phyloP scores from a whole-genome alignment of 1,140 invertebrate species.

The Laupala kohalensis region DNA sequence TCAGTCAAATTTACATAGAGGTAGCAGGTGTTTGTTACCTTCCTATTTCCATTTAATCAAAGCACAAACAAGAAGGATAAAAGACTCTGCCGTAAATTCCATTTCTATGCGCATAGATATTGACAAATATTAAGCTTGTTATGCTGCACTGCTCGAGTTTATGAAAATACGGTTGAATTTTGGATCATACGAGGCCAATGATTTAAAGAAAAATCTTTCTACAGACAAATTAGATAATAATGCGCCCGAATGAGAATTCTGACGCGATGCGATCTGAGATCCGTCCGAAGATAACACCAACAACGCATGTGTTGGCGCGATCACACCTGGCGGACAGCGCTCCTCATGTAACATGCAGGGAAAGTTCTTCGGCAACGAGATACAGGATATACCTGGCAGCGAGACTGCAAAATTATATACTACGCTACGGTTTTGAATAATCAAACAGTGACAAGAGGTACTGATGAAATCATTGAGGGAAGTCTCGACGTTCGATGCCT shows the following conservation, averaged over 20 bases:
- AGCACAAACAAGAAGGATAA: neutral
- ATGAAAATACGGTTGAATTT: neutral
- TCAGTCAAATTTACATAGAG: neutral
- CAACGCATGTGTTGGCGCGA: neutral
- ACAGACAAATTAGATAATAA: neutral
- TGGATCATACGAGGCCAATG: neutral
- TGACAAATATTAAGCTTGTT: neutral
- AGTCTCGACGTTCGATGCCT: too few relatives aligned
- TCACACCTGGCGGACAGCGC: too few relatives aligned
- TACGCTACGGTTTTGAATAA: neutral
- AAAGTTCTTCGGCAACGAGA: too few relatives aligned
- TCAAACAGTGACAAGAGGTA: neutral
- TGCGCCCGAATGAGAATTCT: neutral
- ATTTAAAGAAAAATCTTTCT: neutral
- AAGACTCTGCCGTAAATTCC: neutral
- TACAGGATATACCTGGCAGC: too few relatives aligned
- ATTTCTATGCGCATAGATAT: neutral
- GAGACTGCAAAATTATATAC: neutral
- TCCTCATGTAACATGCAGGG: too few relatives aligned
- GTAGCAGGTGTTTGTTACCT: neutral
- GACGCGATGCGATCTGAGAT: neutral
- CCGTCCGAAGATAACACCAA: neutral
- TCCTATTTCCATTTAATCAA: neutral
- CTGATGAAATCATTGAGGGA: too few relatives aligned
- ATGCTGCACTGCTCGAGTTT: neutral